These are phyloP conservation scores for Aphelinus atriplicis DNA, from an alignment of 1,140 invertebrate genomes.

Conservation along the genomic window DNA sequence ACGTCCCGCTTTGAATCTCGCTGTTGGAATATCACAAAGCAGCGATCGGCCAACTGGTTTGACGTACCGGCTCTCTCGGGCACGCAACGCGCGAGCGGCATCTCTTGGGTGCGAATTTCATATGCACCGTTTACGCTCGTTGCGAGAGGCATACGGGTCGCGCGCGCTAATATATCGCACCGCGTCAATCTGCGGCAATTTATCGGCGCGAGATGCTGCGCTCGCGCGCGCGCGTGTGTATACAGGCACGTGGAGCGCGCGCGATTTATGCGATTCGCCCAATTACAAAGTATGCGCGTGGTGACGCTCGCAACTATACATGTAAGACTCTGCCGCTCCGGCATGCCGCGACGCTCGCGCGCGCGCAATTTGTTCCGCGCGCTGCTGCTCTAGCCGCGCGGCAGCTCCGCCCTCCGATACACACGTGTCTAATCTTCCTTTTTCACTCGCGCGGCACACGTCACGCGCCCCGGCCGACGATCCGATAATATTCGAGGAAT, in stretches of 20 bases:
- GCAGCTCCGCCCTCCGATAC: neutral
- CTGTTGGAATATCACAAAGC: no score
- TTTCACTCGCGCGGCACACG: neutral
- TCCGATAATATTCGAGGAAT: conserved; percentile 33
- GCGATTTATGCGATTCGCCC: conserved; percentile 49
- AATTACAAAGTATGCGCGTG: conserved; percentile 49
- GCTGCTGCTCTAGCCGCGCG: no score
- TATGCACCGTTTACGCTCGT: neutral
- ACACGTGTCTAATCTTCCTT: neutral
- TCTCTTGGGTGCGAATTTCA: neutral
- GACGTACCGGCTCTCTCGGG: no score
- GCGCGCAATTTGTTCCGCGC: conserved; percentile 26
- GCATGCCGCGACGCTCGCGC: conserved; percentile 18
- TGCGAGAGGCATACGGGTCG: conserved; percentile 3
- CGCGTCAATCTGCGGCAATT: conserved; percentile 51
- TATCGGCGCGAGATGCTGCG: conserved; percentile 43
- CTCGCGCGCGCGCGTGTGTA: neutral
- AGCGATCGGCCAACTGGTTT: no score
- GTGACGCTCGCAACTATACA: neutral
- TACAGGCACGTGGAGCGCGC: conserved; percentile 28
- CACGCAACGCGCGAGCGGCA: no score
- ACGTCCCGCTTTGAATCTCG: no score
- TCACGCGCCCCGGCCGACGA: neutral
- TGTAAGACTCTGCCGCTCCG: neutral
- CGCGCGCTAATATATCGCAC: conserved; percentile 43